Evolutionary conservation across 1,140 invertebrate species (phyloP), one percentile per base, ranked within the genome.

Genomic region (Trachymyrmex septentrionalis): DNA sequence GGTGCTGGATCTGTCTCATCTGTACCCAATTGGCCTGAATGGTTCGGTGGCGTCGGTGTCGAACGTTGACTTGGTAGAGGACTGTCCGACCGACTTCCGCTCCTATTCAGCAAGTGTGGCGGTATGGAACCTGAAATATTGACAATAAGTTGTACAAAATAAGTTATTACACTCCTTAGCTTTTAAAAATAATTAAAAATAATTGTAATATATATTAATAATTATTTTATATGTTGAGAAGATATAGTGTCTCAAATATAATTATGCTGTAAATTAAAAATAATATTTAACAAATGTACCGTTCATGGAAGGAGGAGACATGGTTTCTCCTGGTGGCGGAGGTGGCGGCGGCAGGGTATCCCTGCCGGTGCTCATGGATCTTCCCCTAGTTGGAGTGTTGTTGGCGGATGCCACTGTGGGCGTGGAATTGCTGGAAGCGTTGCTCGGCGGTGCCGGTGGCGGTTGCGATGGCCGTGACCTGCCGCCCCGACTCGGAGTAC

Each of bases 271-370:
- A 50, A 64, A 24, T 14, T 21, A 71, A 44, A 7, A 24, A 27
- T 30, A 4, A 19, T 59, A 44, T 21, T 59, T 38, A 50, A 76
- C 55, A 82, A 85, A 48, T 14, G 27, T 88, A 94, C 94, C 94
- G 67, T 95, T 95, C 92, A 95, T 95, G 48, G 95, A 90, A 73
- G 96, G 96, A 76, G 96, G 95, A 34, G 96, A 96, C 84, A 96
- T 96, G 2, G 92, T 92, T 94, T 96, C 95, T 87, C 96, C 95
- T 12, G 97, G 97, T 71, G 98, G 98, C 30, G 98, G 98, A 63
- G 98, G 98, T 3, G 98, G 98, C n/a, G 98, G 98, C 48, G 98
- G 98, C 90, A 98, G 95, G 57, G 96, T 97, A 88, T 98, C 97
- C 80, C 97, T 95, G 84, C 96, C 96, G 24, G 96, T 96, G 71